These are phyloP conservation scores for Melikaiella ostensackeni DNA, from an alignment of 2,888 invertebrate genomes.

Conservation along the genomic window DNA sequence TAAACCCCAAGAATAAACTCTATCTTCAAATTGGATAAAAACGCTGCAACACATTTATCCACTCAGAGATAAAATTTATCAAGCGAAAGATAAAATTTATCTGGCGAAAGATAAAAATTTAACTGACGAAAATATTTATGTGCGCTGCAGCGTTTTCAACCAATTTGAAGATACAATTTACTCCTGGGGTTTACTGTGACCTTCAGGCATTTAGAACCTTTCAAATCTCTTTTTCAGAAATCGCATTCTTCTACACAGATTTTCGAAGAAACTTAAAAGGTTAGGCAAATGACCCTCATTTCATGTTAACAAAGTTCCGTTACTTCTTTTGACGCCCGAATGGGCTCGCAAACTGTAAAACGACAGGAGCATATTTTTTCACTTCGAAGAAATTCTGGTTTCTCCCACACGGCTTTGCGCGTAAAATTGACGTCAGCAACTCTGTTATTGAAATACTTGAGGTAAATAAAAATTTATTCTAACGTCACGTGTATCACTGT, in stretches of 20 bases:
- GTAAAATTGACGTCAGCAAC: neutral
- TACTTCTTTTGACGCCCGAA: constrained; percentile 15
- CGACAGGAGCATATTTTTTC: constrained; percentile 1
- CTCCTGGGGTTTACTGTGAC: no score
- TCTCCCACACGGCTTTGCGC: neutral
- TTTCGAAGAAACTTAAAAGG: constrained; percentile 11
- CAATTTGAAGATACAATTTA: no score
- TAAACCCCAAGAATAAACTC: no score
- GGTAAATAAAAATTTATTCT: neutral
- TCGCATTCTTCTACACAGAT: constrained; percentile 1
- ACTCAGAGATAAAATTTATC: no score
- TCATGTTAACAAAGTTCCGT: constrained; percentile 29
- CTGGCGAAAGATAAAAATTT: no score
- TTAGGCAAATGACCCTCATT: constrained; percentile 29
- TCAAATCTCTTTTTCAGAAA: constrained; percentile 5
- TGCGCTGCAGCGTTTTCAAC: no score
- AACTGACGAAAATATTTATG: no score
- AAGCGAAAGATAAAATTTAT: no score
- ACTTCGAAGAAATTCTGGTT: constrained; percentile 21
- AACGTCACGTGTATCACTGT: neutral
- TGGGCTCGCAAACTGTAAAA: constrained; percentile 13
- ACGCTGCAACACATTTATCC: no score
- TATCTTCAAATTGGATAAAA: no score
- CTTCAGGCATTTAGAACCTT: neutral
- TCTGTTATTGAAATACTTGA: neutral